These are phyloP conservation scores for Spodoptera litura DNA, from an alignment of 1,140 invertebrate genomes.

Conservation along the genomic window DNA sequence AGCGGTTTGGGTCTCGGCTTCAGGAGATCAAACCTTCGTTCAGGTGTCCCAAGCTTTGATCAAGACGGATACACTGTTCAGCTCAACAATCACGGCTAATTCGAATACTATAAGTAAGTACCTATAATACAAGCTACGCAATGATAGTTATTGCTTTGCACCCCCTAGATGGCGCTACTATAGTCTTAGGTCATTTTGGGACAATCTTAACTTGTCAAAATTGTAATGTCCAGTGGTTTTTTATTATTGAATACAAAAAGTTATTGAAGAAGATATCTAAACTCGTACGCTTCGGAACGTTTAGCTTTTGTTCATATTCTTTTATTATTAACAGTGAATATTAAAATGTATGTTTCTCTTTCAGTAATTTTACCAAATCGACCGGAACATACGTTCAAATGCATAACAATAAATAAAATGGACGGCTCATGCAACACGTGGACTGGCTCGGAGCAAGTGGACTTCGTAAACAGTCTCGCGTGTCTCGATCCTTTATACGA, in stretches of 20 bases:
- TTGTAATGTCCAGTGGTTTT: too few relatives aligned
- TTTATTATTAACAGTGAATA: too few relatives aligned
- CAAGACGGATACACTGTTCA: conserved; percentile 94
- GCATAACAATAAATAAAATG: conserved; percentile 93
- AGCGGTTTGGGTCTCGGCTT: conserved; percentile 97
- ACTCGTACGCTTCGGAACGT: too few relatives aligned
- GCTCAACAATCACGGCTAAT: conserved; percentile 95
- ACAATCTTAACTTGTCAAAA: too few relatives aligned
- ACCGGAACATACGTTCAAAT: conserved; percentile 91
- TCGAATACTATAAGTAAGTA: conserved; percentile 92
- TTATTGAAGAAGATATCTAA: too few relatives aligned
- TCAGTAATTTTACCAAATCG: conserved; percentile 90
- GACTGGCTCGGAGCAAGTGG: conserved; percentile 91
- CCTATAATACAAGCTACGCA: background rate
- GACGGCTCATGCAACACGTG: conserved; percentile 95
- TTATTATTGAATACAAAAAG: too few relatives aligned
- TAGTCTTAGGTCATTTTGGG: too few relatives aligned
- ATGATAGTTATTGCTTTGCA: background rate
- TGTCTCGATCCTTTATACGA: conserved; percentile 96
- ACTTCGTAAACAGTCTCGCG: conserved; percentile 91
- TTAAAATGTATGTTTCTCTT: conserved; percentile 62
- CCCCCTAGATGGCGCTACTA: too few relatives aligned
- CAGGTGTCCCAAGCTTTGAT: conserved; percentile 97
- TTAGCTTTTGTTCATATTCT: too few relatives aligned
- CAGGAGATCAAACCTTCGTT: conserved; percentile 97